Evolutionary conservation across 2,113 vertebrate species (phyloP).

Genomic region (Salvelinus fontinalis): DNA sequence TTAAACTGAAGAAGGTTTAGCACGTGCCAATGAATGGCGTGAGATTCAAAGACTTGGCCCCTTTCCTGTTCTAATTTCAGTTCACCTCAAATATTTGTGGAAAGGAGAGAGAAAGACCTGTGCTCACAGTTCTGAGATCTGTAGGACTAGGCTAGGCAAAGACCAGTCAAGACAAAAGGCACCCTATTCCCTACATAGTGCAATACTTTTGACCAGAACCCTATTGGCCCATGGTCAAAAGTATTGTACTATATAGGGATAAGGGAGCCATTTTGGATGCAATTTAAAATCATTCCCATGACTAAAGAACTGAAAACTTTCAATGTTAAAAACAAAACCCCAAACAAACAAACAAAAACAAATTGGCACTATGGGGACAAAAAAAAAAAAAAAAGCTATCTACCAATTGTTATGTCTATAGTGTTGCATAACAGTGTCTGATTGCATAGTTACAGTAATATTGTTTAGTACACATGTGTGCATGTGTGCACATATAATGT

Average conservation of each 20-base stretch:
- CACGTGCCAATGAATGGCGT: constrained; percentile 72
- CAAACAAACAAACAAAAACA: constrained; percentile 15
- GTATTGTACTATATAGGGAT: too few species aligned
- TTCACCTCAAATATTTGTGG: constrained; percentile 29
- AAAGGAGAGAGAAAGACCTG: constrained; percentile 28
- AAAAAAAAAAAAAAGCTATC: too few species aligned
- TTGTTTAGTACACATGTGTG: too few species aligned
- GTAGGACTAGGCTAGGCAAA: not conserved
- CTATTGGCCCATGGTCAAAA: constrained; percentile 20
- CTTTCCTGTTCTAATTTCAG: not conserved
- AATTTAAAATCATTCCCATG: constrained; percentile 9
- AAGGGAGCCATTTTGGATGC: too few species aligned
- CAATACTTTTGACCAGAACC: not conserved
- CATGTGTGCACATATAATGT: too few species aligned
- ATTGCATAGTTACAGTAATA: constrained; percentile 18
- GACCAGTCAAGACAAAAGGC: not conserved
- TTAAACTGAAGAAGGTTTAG: constrained; percentile 70
- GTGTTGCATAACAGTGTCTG: constrained; percentile 30
- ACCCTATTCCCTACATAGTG: not conserved
- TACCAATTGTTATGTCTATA: too few species aligned
- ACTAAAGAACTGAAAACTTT: constrained; percentile 43
- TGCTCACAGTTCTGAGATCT: constrained; percentile 1
- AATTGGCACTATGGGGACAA: too few species aligned
- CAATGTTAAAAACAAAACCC: constrained; percentile 19
- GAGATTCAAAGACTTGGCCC: constrained; percentile 1